Evolutionary conservation across 2,113 vertebrate species (phyloP).

Genomic region (Aegithalos caudatus): DNA sequence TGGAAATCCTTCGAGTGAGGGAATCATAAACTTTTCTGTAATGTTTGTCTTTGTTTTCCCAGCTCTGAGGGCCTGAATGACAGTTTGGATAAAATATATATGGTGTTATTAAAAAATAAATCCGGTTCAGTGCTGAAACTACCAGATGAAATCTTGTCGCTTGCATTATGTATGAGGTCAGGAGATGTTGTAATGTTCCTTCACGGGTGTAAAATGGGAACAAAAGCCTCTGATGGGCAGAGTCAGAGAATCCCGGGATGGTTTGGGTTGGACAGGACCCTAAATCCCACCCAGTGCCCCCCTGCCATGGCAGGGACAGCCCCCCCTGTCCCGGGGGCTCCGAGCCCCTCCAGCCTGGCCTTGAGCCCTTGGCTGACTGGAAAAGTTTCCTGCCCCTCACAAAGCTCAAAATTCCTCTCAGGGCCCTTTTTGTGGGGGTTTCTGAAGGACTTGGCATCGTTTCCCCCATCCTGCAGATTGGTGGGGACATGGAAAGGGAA

Average conservation of each 20-base stretch:
- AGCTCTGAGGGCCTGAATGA: neutral
- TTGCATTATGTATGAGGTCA: neutral
- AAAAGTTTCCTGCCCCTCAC: neutral
- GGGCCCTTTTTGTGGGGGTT: neutral
- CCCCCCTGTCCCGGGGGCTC: too few relatives aligned
- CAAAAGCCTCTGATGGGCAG: neutral
- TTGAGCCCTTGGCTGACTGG: neutral
- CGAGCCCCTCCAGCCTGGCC: neutral
- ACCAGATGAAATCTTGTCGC: neutral
- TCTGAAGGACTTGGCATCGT: neutral
- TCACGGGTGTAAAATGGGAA: neutral
- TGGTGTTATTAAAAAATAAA: neutral
- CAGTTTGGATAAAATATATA: slow-evolving; percentile 17
- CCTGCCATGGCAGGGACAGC: neutral
- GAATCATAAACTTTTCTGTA: slow-evolving; percentile 6
- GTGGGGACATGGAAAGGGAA: neutral
- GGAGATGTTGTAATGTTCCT: neutral
- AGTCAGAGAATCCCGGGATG: neutral
- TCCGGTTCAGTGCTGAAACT: neutral
- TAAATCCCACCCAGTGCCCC: neutral
- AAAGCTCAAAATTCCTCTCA: neutral
- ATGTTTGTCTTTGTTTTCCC: slow-evolving; percentile 16
- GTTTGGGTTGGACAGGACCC: neutral
- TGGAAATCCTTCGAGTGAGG: neutral
- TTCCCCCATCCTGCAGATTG: neutral